These are phyloP conservation scores for Gallinago undulata DNA, from an alignment of 2,113 vertebrate genomes.

Conservation along the genomic window DNA sequence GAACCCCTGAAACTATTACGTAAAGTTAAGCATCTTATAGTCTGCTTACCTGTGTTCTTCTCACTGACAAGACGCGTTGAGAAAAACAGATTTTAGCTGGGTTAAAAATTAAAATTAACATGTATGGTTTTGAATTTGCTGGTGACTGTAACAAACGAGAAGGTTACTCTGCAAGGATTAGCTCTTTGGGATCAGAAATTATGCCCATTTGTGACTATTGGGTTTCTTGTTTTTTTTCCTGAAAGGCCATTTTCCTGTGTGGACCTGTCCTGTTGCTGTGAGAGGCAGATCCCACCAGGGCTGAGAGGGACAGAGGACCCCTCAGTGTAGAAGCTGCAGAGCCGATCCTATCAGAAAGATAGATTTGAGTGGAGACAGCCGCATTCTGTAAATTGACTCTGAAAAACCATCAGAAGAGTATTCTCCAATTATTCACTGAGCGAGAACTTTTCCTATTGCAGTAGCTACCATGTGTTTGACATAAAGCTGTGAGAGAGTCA, in stretches of 20 bases:
- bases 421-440: not conserved
- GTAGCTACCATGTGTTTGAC: not conserved
- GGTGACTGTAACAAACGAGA: not conserved
- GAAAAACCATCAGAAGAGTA: not conserved
- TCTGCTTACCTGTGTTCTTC: not conserved
- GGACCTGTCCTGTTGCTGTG: accelerated
- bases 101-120: not conserved
- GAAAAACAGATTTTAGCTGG: not conserved
- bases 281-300: not conserved
- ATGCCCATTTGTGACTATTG: not conserved
- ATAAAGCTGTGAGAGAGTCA: not conserved
- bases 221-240: not conserved
- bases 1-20: not conserved
- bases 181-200: not conserved
- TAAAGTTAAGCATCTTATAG: not conserved
- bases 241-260: not conserved
- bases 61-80: not conserved
- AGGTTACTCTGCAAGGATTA: not conserved
- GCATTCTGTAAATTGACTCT: not conserved
- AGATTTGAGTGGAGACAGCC: not conserved
- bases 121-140: not conserved
- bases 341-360: not conserved
- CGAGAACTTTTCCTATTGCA: not conserved
- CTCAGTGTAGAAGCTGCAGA: not conserved
- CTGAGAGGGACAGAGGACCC: not conserved